These are phyloP conservation scores for Drosophila neotestacea DNA, from an alignment of 2,888 invertebrate species.

Conservation along the genomic window DNA sequence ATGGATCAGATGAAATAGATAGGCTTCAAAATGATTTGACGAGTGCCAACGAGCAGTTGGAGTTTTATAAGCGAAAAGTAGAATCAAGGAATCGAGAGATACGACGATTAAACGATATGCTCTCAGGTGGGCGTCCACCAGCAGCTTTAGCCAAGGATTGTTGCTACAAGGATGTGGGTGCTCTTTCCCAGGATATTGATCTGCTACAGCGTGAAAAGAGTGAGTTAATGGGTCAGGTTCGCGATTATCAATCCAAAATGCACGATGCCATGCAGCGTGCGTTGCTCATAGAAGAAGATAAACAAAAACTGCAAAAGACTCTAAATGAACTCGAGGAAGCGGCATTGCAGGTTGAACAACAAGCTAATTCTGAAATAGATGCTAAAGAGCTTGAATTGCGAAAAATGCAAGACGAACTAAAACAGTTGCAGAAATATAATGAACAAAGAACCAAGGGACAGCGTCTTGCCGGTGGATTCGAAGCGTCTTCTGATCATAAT, in stretches of 20 bases:
- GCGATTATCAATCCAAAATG: conserved; percentile 83
- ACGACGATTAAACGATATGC: conserved; percentile 88
- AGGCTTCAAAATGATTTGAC: conserved; percentile 85
- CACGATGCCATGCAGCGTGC: conserved; percentile 94
- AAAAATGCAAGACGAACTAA: conserved; percentile 78
- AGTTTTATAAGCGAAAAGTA: conserved; percentile 85
- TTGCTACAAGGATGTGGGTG: conserved; percentile 87
- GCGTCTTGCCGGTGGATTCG: conserved; percentile 28
- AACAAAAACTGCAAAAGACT: conserved; percentile 89
- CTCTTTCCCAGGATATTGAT: conserved; percentile 87
- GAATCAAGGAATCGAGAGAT: conserved; percentile 89
- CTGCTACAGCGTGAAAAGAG: conserved; percentile 88
- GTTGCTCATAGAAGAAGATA: conserved; percentile 90
- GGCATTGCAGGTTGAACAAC: conserved; percentile 91
- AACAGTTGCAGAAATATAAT: conserved; percentile 51
- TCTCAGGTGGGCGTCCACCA: conserved; percentile 90
- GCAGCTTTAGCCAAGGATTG: conserved; percentile 89
- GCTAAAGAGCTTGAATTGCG: conserved; percentile 86
- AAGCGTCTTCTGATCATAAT: conserved; percentile 71
- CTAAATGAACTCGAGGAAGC: conserved; percentile 90
- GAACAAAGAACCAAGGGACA: conserved; percentile 40
- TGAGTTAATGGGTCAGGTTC: conserved; percentile 76
- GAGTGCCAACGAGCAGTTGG: conserved; percentile 85
- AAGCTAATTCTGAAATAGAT: conserved; percentile 90
- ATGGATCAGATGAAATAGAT: conserved; percentile 79